Base-by-base conservation (phyloP, 2,888 invertebrate species). In the Chloroclystis v-ata region DNA sequence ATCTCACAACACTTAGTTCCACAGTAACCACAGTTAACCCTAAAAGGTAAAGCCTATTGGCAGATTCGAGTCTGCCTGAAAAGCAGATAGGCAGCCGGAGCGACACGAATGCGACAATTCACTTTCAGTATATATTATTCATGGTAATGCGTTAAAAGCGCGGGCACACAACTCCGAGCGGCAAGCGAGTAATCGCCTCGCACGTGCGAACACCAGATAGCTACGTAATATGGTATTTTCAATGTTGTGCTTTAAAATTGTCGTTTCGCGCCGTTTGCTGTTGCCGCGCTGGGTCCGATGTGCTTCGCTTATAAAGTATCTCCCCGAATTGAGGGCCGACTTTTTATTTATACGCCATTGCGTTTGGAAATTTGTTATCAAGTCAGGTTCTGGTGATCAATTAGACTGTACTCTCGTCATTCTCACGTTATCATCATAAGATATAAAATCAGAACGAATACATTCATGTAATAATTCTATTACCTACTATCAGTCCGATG, bases 41-140 rank as follows among this genome's bases (percentile, higher is more conserved):
- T 79, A 82, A 82, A 82, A 81, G 77, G 75, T 63, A 75, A 78
- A 80, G 75, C 78, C 82, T 78, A 82, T 83, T 82, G 77, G 72
- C 63, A 68, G 71, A 70, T 67, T 75, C 60, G 75, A 71, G 70
- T 70, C 70, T 73, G 75, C 80, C 79, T 79, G 69, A 66, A 60
- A 61, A 67, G 67, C 69, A 81, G 82, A 82, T 77, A 81, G 83
- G 80, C 78, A 72, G 75, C 67, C 67, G 69, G 76, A 79, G 78
- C 79, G 79, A 80, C 79, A 72, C 74, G 82, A 83, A 83, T 82
- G 79, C 86, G 86, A 84, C 84, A 82, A 85, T 85, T 86, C 87
- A 87, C 86, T 87, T 85, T 85, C 78, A 76, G 78, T 70, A 82
- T 87, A 85, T 87, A 83, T 86, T 86, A 87, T 86, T 85, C 86